Base-by-base conservation (phyloP, 2,888 invertebrate species). In the Vanessa cardui region DNA sequence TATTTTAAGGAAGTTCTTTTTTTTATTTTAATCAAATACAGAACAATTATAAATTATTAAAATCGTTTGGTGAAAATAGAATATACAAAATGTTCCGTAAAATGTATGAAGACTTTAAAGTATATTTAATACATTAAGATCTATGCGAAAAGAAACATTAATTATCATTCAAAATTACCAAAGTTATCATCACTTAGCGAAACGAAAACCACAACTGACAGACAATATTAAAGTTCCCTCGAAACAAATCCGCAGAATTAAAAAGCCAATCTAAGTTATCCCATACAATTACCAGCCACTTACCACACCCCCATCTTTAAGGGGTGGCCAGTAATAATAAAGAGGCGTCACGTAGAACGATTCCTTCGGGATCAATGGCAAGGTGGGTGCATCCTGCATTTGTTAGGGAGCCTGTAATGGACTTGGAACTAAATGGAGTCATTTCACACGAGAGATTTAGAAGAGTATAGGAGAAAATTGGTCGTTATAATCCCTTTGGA, bases 251-350 rank as follows among this genome's bases (percentile, higher is more conserved):
- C 74, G 64, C 73, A 71, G 84, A 87, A 89, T 91, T 90, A 90
- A 89, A 90, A 89, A 89, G 83, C 87, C 88, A 90, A 92, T 92
- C 91, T 90, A 91, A 91, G 88, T 91, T 91, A 89, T 89, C 89
- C 87, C 87, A 87, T 89, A 87, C 88, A 90, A 92, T 91, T 90
- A 91, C 89, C 81, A 80, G 83, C 82, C 87, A 90, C 88, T 90
- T 88, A 86, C 85, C 85, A 85, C 89, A 78, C 89, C 89, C 88
- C 80, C 66, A 72, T 73, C 76, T 77, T 88, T 83, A 81, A 79
- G 78, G 83, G 79, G 77, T 72, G 77, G 77, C 67, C 72, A 76
- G 81, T 87, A 86, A 88, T 86, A 87, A 69, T 69, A 85, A 83
- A 82, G 59, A 81, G 81, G 78, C 80, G 77, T 83, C 85, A 84